Conservation (phyloP, 2,888 invertebrate species). For the Stenodema calcarata region DNA sequence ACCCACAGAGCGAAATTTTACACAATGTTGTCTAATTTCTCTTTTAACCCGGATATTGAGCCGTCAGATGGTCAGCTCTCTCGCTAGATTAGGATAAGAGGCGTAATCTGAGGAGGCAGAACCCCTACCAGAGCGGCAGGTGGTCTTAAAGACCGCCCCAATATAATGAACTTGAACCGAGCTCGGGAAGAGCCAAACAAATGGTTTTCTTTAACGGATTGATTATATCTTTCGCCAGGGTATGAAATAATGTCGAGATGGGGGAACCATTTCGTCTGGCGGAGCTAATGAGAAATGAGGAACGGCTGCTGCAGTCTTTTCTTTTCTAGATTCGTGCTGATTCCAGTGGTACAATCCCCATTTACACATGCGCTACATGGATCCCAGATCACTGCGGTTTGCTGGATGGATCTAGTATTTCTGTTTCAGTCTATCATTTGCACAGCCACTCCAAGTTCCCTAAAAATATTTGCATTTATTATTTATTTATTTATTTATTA, state of each 20-base stretch:
- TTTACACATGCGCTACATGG: background rate
- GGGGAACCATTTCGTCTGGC: constrained; percentile 2
- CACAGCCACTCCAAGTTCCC: too few species aligned
- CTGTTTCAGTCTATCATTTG: too few species aligned
- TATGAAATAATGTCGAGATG: constrained; percentile 34
- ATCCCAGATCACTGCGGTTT: too few species aligned
- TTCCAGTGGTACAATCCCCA: background rate
- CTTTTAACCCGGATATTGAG: constrained; percentile 32
- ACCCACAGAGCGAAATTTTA: background rate
- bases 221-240: constrained; percentile 41
- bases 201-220: constrained; percentile 48
- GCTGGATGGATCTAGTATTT: too few species aligned
- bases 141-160: constrained; percentile 43
- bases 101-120: constrained; percentile 35
- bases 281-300: constrained; percentile 35
- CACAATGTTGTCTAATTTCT: constrained; percentile 29
- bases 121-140: constrained; percentile 22
- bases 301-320: background rate
- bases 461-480: too few species aligned
- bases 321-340: background rate
- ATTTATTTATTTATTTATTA: too few species aligned
- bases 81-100: constrained; percentile 45
- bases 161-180: constrained; percentile 40
- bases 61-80: constrained; percentile 45
- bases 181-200: constrained; percentile 39